These are phyloP conservation scores for Scaptodrosophila latifasciaeformis DNA, from an alignment of 2,888 invertebrate species.

Conservation along the genomic window DNA sequence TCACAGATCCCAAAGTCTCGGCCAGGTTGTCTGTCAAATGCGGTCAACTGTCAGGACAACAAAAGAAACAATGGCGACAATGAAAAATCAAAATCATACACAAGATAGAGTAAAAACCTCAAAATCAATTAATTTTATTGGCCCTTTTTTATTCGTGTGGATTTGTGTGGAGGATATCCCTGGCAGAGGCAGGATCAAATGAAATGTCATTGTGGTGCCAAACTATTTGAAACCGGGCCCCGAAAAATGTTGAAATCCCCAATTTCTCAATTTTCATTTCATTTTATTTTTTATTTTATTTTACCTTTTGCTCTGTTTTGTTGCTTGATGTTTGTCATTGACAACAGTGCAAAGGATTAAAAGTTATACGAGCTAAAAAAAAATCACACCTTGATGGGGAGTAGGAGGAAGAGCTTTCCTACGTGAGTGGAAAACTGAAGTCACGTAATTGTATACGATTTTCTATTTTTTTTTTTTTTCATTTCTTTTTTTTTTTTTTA, in stretches of 20 bases:
- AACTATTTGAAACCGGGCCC: conserved; percentile 45
- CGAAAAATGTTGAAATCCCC: too few relatives aligned
- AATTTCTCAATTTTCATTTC: not conserved
- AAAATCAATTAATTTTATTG: conserved; percentile 67
- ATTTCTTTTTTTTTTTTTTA: conserved; percentile 23
- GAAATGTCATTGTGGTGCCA: conserved; percentile 53
- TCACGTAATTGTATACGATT: conserved; percentile 59
- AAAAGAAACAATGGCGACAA: not conserved
- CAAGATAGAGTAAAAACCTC: conserved; percentile 37
- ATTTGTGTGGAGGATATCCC: too few relatives aligned
- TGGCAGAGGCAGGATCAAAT: conserved; percentile 36
- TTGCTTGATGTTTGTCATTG: conserved; percentile 48
- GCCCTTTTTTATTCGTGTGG: conserved; percentile 19
- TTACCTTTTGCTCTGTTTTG: conserved; percentile 4
- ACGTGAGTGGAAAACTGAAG: too few relatives aligned
- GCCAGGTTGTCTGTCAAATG: conserved; percentile 36
- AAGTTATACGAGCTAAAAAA: conserved; percentile 38
- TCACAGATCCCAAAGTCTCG: too few relatives aligned
- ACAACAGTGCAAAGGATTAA: conserved; percentile 65
- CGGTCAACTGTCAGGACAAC: conserved; percentile 21
- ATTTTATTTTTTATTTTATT: conserved; percentile 10
- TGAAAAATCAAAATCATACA: conserved; percentile 34
- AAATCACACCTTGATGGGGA: too few relatives aligned
- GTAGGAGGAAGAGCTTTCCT: too few relatives aligned
- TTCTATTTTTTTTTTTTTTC: conserved; percentile 36